phyloP scores from a whole-genome alignment of 2,797 vertebrate species.

The Sternarchorhynchus goeldii region DNA sequence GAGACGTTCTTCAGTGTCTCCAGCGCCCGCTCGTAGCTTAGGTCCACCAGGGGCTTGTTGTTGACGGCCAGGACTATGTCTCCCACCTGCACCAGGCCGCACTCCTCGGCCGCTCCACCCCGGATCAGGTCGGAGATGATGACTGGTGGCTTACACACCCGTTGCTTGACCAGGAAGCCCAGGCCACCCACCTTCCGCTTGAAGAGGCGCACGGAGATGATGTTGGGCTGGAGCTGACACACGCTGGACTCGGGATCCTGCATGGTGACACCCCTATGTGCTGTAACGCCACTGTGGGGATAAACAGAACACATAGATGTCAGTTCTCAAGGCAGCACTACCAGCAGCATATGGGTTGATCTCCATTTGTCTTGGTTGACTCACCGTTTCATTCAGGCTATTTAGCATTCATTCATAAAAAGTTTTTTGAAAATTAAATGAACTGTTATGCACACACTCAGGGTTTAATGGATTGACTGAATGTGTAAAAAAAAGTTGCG shows the following conservation, averaged over 20 bases:
- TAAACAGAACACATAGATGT: neutral
- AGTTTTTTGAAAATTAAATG: too few relatives aligned
- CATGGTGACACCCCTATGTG: constrained; percentile 73
- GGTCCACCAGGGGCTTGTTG: constrained; percentile 91
- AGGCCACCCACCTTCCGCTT: constrained; percentile 94
- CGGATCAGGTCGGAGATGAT: constrained; percentile 96
- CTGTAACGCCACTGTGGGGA: constrained; percentile 36
- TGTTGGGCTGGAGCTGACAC: constrained; percentile 96
- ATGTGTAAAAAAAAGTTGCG: neutral
- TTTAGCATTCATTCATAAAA: too few relatives aligned
- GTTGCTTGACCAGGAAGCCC: constrained; percentile 95
- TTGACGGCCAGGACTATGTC: constrained; percentile 96
- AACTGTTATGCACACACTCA: neutral
- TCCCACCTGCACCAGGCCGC: constrained; percentile 94
- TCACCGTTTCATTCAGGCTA: neutral
- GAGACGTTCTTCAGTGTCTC: constrained; percentile 89
- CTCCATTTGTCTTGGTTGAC: neutral
- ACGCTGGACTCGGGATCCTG: constrained; percentile 89
- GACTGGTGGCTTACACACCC: constrained; percentile 91
- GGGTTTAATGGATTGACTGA: neutral
- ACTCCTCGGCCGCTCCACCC: constrained; percentile 93
- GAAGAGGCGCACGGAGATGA: constrained; percentile 95
- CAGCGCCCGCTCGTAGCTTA: constrained; percentile 89
- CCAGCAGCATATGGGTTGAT: neutral
- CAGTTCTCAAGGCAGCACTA: neutral